These are phyloP conservation scores for Antheraea assamensis DNA, from an alignment of 2,888 invertebrate genomes.

Conservation along the genomic window DNA sequence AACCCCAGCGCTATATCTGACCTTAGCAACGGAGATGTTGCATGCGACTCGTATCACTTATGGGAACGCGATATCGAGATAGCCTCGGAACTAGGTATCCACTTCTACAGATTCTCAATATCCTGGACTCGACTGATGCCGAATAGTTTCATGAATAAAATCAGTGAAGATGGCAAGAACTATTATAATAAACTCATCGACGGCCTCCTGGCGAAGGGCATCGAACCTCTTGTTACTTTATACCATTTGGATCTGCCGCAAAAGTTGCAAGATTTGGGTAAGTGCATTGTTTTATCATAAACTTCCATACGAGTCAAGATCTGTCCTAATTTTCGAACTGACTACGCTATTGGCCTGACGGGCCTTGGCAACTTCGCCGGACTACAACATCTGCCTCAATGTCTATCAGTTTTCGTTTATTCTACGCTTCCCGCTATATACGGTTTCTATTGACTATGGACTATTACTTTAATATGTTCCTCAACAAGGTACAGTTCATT, in stretches of 20 bases:
- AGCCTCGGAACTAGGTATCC: conserved; percentile 73
- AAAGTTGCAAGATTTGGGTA: conserved; percentile 52
- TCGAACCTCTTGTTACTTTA: conserved; percentile 74
- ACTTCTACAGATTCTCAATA: conserved; percentile 81
- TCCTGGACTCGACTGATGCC: conserved; percentile 87
- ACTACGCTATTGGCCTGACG: too few species aligned
- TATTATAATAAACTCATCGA: conserved; percentile 82
- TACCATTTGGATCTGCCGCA: conserved; percentile 69
- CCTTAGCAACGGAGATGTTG: conserved; percentile 74
- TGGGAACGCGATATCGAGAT: conserved; percentile 82
- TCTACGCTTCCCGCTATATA: too few species aligned
- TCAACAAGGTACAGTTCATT: too few species aligned
- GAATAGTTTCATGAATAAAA: conserved; percentile 74
- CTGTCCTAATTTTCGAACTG: too few species aligned
- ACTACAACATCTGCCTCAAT: too few species aligned
- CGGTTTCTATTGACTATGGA: too few species aligned
- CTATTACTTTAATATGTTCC: too few species aligned
- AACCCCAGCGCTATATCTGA: conserved; percentile 27
- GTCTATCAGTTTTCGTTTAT: too few species aligned
- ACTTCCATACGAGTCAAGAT: too few species aligned
- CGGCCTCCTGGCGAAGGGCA: conserved; percentile 65
- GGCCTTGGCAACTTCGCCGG: too few species aligned
- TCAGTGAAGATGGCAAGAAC: conserved; percentile 84
- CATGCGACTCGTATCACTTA: conserved; percentile 84
- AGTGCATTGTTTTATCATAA: too few species aligned